Evolutionary conservation across 2,113 vertebrate species (phyloP).

Genomic region (Oenanthe oenanthe): DNA sequence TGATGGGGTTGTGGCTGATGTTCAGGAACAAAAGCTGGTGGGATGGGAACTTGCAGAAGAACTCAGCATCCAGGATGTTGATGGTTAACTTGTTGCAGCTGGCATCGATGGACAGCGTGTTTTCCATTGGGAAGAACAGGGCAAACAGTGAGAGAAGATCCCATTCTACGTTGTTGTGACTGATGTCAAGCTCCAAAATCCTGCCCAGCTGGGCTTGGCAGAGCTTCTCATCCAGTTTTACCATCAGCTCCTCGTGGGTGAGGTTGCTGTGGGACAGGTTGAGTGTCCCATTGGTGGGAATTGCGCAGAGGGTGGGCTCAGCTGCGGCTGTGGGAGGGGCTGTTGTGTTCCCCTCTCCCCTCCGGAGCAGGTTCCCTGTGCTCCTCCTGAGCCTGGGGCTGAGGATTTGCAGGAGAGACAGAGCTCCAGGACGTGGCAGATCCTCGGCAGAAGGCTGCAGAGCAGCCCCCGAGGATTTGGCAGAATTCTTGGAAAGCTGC

Average conservation of each 20-base stretch:
- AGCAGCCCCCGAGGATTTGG: neutral
- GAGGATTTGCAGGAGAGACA: neutral
- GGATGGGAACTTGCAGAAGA: neutral
- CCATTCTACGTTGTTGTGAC: slow-evolving; percentile 17
- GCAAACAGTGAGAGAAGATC: neutral
- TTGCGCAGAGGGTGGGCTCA: neutral
- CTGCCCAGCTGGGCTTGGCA: neutral
- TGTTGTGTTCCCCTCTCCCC: neutral
- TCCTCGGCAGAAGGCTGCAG: neutral
- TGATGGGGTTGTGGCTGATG: slow-evolving; percentile 67
- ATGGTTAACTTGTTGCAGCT: slow-evolving; percentile 53
- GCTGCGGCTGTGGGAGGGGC: neutral
- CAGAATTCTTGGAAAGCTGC: neutral
- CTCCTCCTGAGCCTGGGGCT: neutral
- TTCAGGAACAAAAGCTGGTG: slow-evolving; percentile 34
- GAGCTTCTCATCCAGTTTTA: neutral
- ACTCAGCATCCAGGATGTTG: neutral
- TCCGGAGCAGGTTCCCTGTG: neutral
- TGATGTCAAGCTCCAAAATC: slow-evolving; percentile 32
- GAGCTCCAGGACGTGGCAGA: accelerated
- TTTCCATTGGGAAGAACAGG: slow-evolving; percentile 28
- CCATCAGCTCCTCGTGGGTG: neutral
- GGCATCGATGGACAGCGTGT: neutral
- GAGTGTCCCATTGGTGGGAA: neutral
- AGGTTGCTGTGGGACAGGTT: slow-evolving; percentile 29